phyloP scores from a whole-genome alignment of 2,113 vertebrate species.

The Plestiodon gilberti region DNA sequence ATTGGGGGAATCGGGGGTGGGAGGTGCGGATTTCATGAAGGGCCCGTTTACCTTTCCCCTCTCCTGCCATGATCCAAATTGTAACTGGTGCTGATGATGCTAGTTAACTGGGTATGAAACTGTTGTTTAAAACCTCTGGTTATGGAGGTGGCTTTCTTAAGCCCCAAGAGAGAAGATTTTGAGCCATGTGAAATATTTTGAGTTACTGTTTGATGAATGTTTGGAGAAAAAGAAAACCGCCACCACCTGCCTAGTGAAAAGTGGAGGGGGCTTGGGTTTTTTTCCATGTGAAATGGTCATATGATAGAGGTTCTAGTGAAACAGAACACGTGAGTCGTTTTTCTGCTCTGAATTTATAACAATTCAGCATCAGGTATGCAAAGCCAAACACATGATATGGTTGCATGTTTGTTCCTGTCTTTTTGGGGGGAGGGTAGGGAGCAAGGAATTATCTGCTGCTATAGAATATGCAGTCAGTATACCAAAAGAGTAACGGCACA shows the following conservation, averaged over 20 bases:
- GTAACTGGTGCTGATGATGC: background rate
- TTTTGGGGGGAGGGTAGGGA: no score
- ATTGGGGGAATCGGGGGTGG: no score
- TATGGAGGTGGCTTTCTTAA: conserved; percentile 8
- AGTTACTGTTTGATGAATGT: conserved; percentile 28
- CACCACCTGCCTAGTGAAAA: conserved; percentile 37
- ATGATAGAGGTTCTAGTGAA: conserved; percentile 45
- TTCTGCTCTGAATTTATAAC: conserved; percentile 58
- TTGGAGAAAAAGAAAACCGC: conserved; percentile 8
- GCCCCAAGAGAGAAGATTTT: conserved; percentile 22
- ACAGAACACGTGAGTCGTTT: conserved; percentile 51
- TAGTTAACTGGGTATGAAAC: background rate
- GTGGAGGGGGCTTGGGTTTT: background rate
- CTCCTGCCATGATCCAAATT: background rate
- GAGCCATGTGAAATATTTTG: conserved; percentile 19
- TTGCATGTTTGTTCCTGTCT: conserved; percentile 31
- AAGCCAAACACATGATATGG: no score
- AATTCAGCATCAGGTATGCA: conserved; percentile 43
- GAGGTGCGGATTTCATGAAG: background rate
- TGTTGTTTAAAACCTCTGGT: background rate
- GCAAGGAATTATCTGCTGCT: conserved; percentile 11
- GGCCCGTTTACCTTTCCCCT: no score
- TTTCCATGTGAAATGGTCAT: conserved; percentile 47
- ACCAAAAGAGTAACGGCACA: no score
- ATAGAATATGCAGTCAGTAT: background rate